Percentiles rank a stretch among this genome's conserved stretches.
Conservation (phyloP, 2,888 invertebrate genomes). For the Callinectes sapidus region DNA sequence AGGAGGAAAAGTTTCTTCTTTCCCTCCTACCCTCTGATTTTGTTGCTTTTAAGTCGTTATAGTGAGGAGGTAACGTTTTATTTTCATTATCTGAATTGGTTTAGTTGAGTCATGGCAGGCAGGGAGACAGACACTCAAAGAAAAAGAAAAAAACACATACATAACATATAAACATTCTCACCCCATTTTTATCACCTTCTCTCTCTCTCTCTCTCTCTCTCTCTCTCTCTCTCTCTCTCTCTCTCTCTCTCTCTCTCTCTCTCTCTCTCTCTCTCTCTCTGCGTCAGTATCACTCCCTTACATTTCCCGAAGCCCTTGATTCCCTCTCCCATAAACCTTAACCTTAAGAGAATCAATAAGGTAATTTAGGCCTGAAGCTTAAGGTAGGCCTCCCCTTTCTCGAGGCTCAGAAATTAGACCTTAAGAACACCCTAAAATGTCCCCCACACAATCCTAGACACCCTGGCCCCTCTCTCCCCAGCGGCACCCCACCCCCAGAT, state of each 20-base stretch:
- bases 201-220: background rate
- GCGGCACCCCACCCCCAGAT: background rate
- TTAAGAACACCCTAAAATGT: conserved; percentile 9
- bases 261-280: background rate
- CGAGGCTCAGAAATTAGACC: conserved; percentile 27
- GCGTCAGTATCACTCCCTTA: background rate
- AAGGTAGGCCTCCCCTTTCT: conserved; percentile 22
- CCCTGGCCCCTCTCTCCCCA: too few species aligned
- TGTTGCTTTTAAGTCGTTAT: background rate
- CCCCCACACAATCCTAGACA: background rate
- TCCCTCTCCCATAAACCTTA: conserved; percentile 23
- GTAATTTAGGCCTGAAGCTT: conserved; percentile 29
- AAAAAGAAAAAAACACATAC: background rate
- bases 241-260: background rate
- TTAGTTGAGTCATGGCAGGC: background rate
- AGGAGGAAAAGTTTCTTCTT: background rate
- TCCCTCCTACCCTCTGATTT: background rate
- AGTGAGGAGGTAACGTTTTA: background rate
- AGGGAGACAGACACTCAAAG: background rate
- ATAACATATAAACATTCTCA: background rate
- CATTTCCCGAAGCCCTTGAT: conserved; percentile 27
- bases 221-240: background rate
- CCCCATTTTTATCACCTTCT: background rate
- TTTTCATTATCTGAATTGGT: background rate
- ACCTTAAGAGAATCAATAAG: conserved; percentile 27